These are phyloP conservation scores for Chloropsis cyanopogon DNA, from an alignment of 2,113 vertebrate genomes.

Conservation along the genomic window DNA sequence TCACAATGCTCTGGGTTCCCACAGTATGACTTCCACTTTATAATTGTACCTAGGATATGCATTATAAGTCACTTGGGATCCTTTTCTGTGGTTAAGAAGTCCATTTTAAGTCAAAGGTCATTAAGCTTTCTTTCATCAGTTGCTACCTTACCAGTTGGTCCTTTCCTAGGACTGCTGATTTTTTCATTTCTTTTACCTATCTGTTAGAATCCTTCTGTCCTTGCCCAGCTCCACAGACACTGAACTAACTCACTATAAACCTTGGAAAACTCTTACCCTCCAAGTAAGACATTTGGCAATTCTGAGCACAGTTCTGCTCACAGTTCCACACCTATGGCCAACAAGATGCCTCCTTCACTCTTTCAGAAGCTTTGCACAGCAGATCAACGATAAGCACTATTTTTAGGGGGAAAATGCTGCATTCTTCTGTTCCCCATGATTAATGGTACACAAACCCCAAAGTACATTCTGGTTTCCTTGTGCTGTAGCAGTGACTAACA, in stretches of 20 bases:
- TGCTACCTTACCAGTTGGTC: background rate
- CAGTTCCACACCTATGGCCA: background rate
- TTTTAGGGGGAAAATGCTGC: background rate
- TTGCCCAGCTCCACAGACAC: background rate
- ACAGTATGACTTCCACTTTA: background rate
- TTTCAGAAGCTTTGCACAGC: background rate
- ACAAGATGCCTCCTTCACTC: background rate
- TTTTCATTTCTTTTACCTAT: background rate
- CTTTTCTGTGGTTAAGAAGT: background rate
- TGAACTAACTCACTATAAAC: background rate
- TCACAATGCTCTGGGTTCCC: background rate
- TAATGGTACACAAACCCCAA: background rate
- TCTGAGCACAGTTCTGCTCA: background rate
- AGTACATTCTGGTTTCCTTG: background rate
- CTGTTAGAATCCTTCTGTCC: background rate
- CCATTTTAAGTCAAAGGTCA: background rate
- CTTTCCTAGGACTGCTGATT: background rate
- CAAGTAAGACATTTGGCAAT: background rate
- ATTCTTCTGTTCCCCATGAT: background rate
- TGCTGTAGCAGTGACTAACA: background rate
- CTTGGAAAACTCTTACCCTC: background rate
- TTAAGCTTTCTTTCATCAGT: background rate
- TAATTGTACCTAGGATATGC: background rate
- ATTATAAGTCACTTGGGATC: background rate
- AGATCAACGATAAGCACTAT: background rate